Evolutionary conservation across 2,113 vertebrate genomes (phyloP).

Genomic region (Onychorhynchus coronatus): DNA sequence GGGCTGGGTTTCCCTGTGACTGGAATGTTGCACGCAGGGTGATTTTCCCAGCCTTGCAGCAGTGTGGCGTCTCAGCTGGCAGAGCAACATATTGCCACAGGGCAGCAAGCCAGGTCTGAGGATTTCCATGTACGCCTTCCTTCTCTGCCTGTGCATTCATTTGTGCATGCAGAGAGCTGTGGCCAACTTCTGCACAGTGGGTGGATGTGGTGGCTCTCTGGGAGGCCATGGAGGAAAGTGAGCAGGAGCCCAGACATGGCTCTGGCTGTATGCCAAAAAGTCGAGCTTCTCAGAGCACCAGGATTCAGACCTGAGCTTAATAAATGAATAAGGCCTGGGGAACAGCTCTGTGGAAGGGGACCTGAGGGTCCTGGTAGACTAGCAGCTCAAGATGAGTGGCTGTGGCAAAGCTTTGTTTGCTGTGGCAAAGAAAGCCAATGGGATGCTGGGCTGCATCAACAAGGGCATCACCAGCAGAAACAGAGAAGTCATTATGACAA

Average conservation of each 20-base stretch:
- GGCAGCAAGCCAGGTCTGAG: background rate
- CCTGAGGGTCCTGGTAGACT: background rate
- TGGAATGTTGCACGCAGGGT: background rate
- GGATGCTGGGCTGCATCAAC: background rate
- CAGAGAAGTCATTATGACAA: background rate
- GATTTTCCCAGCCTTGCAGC: background rate
- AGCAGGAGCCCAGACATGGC: background rate
- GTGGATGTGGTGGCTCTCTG: fast-evolving
- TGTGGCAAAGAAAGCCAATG: background rate
- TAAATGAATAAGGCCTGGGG: background rate
- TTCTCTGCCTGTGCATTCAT: background rate
- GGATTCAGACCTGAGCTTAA: background rate
- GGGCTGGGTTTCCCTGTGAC: background rate
- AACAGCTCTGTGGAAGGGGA: background rate
- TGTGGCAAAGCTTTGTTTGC: too few relatives aligned
- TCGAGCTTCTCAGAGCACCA: background rate
- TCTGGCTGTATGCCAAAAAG: background rate
- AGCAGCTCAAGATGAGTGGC: fast-evolving
- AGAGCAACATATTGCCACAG: background rate
- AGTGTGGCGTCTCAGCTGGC: background rate
- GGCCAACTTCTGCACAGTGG: background rate
- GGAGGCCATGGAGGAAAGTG: background rate
- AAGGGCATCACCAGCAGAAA: background rate
- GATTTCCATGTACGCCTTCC: background rate
- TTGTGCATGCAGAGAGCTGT: background rate